A percentile compares a stretch with the other conserved stretches of the same genome.
These are phyloP conservation scores for Agelas oroides DNA, from an alignment of 37 sponge, comb jelly and placozoan genomes.

Conservation along the genomic window DNA sequence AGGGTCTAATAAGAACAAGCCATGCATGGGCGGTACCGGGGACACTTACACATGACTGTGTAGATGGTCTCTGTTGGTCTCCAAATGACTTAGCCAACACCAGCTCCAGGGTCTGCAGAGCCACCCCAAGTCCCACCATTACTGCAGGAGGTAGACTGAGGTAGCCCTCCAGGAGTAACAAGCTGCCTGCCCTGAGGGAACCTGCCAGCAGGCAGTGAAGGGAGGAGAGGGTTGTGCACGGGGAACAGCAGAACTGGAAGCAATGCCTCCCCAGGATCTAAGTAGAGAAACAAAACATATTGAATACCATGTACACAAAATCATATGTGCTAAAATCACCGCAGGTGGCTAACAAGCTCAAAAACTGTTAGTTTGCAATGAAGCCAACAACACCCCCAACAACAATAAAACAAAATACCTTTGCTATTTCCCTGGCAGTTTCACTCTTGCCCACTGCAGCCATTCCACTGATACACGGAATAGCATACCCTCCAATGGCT, in stretches of 20 bases:
- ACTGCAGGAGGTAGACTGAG: neutral
- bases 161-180: slow-evolving; percentile 27
- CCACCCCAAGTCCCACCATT: slow-evolving; percentile 20
- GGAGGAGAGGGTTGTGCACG: neutral
- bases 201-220: slow-evolving; percentile 36
- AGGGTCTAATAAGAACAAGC: too few species aligned
- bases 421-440: slow-evolving; percentile 40
- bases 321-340: too few species aligned
- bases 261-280: slow-evolving; percentile 71
- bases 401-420: too few species aligned
- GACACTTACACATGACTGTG: too few species aligned
- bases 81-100: slow-evolving; percentile 8
- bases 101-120: slow-evolving; percentile 4
- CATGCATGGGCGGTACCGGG: too few species aligned
- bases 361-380: too few species aligned
- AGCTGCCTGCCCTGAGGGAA: slow-evolving; percentile 34
- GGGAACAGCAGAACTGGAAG: slow-evolving; percentile 31
- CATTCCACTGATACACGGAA: slow-evolving; percentile 10
- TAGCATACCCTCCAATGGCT: neutral
- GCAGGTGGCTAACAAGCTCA: too few species aligned
- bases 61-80: too few species aligned
- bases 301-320: neutral
- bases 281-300: neutral
- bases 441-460: slow-evolving; percentile 11
- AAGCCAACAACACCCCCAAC: too few species aligned